phyloP scores from a whole-genome alignment of 2,888 invertebrate species.

The Philaethria dido region DNA sequence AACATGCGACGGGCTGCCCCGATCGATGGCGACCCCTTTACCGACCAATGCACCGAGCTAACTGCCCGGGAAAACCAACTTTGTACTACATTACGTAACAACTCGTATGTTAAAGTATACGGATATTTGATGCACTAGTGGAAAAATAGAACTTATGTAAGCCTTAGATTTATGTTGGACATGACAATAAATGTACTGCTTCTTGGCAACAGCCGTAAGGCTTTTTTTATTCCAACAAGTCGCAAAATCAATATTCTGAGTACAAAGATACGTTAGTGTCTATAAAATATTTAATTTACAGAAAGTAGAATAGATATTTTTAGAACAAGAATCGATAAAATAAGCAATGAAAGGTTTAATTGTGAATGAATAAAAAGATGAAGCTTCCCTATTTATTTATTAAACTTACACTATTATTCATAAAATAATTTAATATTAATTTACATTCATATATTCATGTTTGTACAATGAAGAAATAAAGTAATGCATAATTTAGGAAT shows the following conservation, averaged over 20 bases:
- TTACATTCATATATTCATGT: too few species aligned
- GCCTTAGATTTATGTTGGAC: slow-evolving; percentile 5
- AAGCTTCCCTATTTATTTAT: too few species aligned
- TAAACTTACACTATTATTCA: too few species aligned
- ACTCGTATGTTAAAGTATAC: slow-evolving; percentile 43
- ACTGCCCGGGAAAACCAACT: slow-evolving; percentile 64
- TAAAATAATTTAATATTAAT: too few species aligned
- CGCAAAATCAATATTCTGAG: background rate
- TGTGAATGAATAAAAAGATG: too few species aligned
- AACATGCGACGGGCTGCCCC: slow-evolving; percentile 59
- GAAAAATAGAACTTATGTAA: slow-evolving; percentile 6
- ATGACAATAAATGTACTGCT: background rate
- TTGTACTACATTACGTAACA: slow-evolving; percentile 52
- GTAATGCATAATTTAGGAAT: too few species aligned
- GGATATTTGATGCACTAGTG: slow-evolving; percentile 18
- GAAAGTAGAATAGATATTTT: background rate
- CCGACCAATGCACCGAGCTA: slow-evolving; percentile 78
- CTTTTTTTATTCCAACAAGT: background rate
- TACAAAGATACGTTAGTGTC: background rate
- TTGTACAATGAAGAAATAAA: too few species aligned
- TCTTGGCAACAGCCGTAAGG: background rate
- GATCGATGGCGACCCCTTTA: slow-evolving; percentile 81
- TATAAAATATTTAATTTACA: background rate
- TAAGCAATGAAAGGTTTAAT: background rate
- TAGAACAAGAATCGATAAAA: background rate